Base-by-base conservation (phyloP, 1,140 invertebrate genomes). In the Kradibia gibbosae region DNA sequence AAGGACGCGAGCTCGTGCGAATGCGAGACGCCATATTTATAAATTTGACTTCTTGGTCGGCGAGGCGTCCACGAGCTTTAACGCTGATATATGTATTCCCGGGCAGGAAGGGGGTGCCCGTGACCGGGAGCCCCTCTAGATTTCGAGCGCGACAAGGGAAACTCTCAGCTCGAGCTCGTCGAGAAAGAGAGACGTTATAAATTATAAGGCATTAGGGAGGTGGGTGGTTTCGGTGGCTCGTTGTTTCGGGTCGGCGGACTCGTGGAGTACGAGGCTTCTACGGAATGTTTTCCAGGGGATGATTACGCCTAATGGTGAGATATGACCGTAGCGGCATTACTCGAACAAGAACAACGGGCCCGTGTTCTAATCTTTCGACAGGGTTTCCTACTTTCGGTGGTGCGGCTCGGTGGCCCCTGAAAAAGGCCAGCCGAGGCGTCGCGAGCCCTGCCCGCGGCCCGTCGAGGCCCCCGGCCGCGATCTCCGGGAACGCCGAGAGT, bases 251-350 rank as follows among this genome's bases (percentile, higher is more conserved):
- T 88, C 87, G 85, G 85, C 85, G 34, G n/a, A n/a, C n/a, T n/a
- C n/a, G n/a, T n/a, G n/a, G n/a, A n/a, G n/a, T n/a, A n/a, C n/a
- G n/a, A 1, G 34, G 48, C 82, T 86, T 83, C 84, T 85, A 85
- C 87, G 89, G 87, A n/a, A 89, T 90, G 89, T 91, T 88, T n/a
- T 90, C 89, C 82, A 89, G 88, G 87, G 89, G 89, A 91, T 91
- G 90, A 91, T 91, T 91, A 91, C 90, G 88, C 89, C 89, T 91
- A 91, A 91, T 91, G 90, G 89, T 91, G 90, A 91, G 89, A 91
- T 91, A 91, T 91, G 90, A 91, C 90, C 88, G 87, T 85, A 86
- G 87, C 85, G 87, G 89, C 87, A 90, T 91, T 91, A 91, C 89
- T 90, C 90, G 89, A 87, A 91, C 89, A 91, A 87, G 86, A 87